Conservation (phyloP, 2,113 vertebrate genomes). For the Heterochromis multidens region DNA sequence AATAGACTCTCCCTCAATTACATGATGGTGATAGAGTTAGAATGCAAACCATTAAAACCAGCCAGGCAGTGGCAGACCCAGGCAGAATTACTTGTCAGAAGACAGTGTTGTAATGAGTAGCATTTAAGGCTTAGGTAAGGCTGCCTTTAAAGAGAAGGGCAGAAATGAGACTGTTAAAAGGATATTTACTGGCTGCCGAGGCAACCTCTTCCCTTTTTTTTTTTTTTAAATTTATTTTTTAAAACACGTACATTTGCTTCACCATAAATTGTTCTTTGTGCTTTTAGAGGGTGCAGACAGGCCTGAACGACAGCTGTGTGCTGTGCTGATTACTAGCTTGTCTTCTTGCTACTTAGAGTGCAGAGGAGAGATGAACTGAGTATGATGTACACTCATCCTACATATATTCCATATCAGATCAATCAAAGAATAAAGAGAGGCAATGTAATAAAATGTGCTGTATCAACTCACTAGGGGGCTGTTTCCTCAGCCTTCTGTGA, state of each 20-base stretch:
- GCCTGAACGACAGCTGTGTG: constrained; percentile 17
- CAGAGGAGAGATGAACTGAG: background rate
- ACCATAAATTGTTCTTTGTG: background rate
- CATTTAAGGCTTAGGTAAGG: background rate
- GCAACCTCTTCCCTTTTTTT: rapidly evolving
- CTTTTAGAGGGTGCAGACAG: constrained; percentile 9
- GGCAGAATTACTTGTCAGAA: background rate
- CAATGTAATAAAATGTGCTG: no score
- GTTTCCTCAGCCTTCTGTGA: background rate
- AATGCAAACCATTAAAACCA: constrained; percentile 35
- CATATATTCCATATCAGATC: background rate
- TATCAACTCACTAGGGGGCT: no score
- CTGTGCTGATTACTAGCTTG: constrained; percentile 24
- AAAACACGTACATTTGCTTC: background rate
- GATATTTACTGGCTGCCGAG: background rate
- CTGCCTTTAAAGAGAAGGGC: constrained; percentile 18
- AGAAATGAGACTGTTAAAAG: background rate
- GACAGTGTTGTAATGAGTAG: constrained; percentile 32
- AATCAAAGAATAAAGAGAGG: background rate
- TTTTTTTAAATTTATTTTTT: background rate
- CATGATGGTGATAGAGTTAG: background rate
- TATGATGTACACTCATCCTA: background rate
- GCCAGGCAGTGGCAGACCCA: background rate
- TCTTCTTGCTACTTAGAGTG: background rate
- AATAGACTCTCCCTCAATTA: constrained; percentile 18